A percentile compares a stretch with the other conserved stretches of the same genome.
Evolutionary conservation across 2,113 vertebrate genomes (phyloP).

Genomic region (Columba janthina): DNA sequence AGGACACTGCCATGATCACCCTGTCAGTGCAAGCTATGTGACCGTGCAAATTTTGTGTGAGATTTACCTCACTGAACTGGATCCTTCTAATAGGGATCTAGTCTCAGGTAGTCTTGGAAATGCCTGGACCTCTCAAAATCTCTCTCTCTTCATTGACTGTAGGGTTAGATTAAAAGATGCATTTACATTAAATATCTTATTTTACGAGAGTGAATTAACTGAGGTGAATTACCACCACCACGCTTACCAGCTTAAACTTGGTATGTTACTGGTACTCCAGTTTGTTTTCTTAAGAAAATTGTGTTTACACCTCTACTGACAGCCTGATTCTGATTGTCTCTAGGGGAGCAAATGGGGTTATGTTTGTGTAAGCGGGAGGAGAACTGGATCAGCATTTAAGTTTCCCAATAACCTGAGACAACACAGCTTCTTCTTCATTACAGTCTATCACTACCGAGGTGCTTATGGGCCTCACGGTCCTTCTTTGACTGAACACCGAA

Average conservation of each 20-base stretch:
- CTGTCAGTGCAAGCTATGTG: not conserved
- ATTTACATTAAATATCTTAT: not conserved
- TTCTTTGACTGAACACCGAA: not conserved
- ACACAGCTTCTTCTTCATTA: not conserved
- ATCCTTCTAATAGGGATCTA: not conserved
- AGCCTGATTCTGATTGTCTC: not conserved
- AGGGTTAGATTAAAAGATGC: not conserved
- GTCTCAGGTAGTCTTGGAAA: not conserved
- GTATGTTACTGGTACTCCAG: not conserved
- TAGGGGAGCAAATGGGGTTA: not conserved
- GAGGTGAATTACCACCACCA: not conserved
- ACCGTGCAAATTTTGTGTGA: not conserved
- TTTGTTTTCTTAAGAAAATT: conserved; percentile 41
- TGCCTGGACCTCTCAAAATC: not conserved
- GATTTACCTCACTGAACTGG: not conserved
- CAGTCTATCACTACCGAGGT: not conserved
- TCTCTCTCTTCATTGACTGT: not conserved
- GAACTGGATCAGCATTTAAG: conserved; percentile 8
- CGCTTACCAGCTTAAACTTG: not conserved
- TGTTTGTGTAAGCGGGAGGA: not conserved
- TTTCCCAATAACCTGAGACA: not conserved
- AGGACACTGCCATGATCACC: not conserved
- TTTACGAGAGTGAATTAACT: not conserved
- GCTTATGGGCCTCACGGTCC: not conserved
- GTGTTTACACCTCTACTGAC: not conserved